Percentiles rank a stretch among this genome's conserved stretches.
Conservation (phyloP, 2,888 invertebrate genomes). For the Aromia moschata region DNA sequence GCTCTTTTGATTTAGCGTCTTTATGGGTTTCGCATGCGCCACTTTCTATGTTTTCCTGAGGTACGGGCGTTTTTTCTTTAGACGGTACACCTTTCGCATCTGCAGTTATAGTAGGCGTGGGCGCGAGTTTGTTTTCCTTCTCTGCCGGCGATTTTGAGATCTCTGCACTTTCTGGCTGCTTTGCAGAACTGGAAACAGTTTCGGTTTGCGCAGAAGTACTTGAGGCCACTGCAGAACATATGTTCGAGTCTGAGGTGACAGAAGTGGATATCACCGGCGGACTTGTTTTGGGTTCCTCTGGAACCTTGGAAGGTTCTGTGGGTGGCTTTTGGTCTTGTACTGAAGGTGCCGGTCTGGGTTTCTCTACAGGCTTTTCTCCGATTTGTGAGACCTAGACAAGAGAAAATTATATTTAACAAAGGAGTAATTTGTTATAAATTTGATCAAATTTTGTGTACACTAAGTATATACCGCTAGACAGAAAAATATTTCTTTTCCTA, state of each 20-base stretch:
- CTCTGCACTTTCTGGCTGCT: slow-evolving; percentile 4
- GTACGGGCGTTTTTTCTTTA: slow-evolving; percentile 10
- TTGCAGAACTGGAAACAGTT: slow-evolving; percentile 1
- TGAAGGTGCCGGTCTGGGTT: slow-evolving; percentile 48
- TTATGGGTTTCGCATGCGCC: slow-evolving; percentile 10
- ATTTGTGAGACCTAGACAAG: slow-evolving; percentile 17
- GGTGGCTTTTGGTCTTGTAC: slow-evolving; percentile 25
- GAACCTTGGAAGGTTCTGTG: slow-evolving; percentile 47
- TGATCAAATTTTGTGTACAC: too few relatives aligned
- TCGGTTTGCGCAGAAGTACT: slow-evolving; percentile 13
- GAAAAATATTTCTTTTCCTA: too few relatives aligned
- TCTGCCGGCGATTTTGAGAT: slow-evolving; percentile 4
- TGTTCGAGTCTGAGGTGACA: slow-evolving; percentile 19
- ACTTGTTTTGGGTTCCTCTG: slow-evolving; percentile 36
- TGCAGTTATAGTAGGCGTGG: neutral
- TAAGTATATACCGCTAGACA: too few relatives aligned
- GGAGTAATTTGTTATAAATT: too few relatives aligned
- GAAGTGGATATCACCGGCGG: slow-evolving; percentile 51
- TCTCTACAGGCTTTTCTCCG: slow-evolving; percentile 18
- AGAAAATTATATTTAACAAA: too few relatives aligned
- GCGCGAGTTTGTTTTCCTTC: neutral
- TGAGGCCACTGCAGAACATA: slow-evolving; percentile 16
- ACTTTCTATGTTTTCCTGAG: slow-evolving; percentile 16
- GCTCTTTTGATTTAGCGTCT: slow-evolving; percentile 19
- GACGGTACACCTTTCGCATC: slow-evolving; percentile 6